Conservation (phyloP, 2,113 vertebrate species). For the Mus spicilegus region DNA sequence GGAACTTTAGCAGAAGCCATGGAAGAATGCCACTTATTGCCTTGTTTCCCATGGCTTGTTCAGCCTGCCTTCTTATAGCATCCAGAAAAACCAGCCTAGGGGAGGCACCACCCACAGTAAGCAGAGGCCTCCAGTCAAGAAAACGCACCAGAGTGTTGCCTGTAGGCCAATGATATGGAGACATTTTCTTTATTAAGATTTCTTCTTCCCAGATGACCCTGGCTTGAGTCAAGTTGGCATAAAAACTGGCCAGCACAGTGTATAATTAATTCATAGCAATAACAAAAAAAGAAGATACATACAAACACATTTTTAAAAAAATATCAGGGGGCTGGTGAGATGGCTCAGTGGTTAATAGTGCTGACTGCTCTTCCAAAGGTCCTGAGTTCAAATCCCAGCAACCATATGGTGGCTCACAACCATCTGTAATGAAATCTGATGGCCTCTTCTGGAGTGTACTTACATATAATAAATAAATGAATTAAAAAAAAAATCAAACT, state of each 20-base stretch:
- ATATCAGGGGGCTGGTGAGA: not conserved
- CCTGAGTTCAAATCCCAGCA: too few species aligned
- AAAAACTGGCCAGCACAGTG: not conserved
- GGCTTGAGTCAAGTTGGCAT: not conserved
- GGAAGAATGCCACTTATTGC: not conserved
- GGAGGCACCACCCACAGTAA: not conserved
- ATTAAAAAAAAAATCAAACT: slow-evolving; percentile 44
- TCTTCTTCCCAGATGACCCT: not conserved
- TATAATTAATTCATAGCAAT: slow-evolving; percentile 10
- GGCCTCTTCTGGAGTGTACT: too few species aligned
- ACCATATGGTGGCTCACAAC: too few species aligned
- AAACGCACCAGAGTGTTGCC: not conserved
- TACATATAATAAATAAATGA: too few species aligned
- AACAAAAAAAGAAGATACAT: slow-evolving; percentile 7
- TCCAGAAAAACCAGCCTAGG: not conserved
- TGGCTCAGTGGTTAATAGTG: too few species aligned
- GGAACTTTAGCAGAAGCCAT: not conserved
- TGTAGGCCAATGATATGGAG: not conserved
- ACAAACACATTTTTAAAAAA: slow-evolving; percentile 34
- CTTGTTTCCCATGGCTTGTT: not conserved
- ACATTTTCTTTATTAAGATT: not conserved
- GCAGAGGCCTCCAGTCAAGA: not conserved
- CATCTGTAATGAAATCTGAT: too few species aligned
- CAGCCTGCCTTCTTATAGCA: not conserved
- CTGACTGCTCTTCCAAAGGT: too few species aligned